Conservation (phyloP, 2,888 invertebrate genomes). For the Unio pictorum region DNA sequence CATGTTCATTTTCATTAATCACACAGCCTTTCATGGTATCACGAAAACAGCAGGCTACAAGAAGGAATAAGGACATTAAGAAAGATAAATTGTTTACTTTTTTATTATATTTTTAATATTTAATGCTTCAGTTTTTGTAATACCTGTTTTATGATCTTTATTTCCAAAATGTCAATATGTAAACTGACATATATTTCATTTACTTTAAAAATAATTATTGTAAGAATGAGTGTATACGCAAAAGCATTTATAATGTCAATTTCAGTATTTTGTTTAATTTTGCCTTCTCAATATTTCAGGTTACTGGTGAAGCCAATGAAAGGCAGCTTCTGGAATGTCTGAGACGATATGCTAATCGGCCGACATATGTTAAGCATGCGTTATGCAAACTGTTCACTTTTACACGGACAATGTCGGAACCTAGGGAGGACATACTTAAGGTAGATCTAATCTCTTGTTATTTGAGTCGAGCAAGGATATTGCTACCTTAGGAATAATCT, state of each 20-base stretch:
- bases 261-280: background rate
- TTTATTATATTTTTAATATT: too few relatives aligned
- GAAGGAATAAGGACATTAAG: too few relatives aligned
- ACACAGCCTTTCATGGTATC: too few relatives aligned
- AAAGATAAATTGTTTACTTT: too few relatives aligned
- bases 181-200: too few relatives aligned
- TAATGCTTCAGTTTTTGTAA: too few relatives aligned
- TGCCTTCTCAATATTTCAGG: constrained; percentile 45
- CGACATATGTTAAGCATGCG: constrained; percentile 79
- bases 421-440: constrained; percentile 79
- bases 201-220: too few relatives aligned
- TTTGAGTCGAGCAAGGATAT: too few relatives aligned
- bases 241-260: background rate
- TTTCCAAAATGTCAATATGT: too few relatives aligned
- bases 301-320: constrained; percentile 77
- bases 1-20: background rate
- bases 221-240: background rate
- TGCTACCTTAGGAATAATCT: too few relatives aligned
- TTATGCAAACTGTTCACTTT: constrained; percentile 77
- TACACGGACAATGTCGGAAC: constrained; percentile 72
- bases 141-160: too few relatives aligned
- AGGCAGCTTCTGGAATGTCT: constrained; percentile 77
- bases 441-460: constrained; percentile 57
- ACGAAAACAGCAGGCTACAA: too few relatives aligned
- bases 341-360: constrained; percentile 75